phyloP scores from a whole-genome alignment of 1,140 invertebrate genomes.

The Campoletis sonorensis region DNA sequence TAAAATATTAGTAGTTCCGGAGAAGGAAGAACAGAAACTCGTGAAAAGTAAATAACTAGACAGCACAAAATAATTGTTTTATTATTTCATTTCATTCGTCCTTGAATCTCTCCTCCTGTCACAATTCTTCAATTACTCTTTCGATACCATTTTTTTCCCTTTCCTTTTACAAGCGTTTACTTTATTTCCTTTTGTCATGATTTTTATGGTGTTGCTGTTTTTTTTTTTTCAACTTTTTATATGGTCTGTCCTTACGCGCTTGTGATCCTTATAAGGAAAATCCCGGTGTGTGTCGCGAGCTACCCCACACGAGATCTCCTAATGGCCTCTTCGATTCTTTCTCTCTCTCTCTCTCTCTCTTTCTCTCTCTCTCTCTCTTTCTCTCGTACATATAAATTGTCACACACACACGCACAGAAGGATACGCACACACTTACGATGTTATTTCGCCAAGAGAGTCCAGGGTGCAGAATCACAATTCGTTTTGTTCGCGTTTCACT shows the following conservation, averaged over 20 bases:
- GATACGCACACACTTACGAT: too few species aligned
- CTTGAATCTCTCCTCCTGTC: neutral
- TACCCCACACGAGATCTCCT: slow-evolving; percentile 43
- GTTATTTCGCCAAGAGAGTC: neutral
- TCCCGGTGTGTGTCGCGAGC: slow-evolving; percentile 40
- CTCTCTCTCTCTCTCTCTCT: slow-evolving; percentile 6
- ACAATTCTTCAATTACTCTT: slow-evolving; percentile 4
- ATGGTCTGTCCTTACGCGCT: slow-evolving; percentile 1
- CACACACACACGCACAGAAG: neutral
- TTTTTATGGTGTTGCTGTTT: too few species aligned
- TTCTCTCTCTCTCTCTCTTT: neutral
- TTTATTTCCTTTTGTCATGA: slow-evolving; percentile 22
- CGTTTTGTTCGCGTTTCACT: slow-evolving; percentile 56
- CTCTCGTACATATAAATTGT: too few species aligned
- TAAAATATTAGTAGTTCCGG: neutral
- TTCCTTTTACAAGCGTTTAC: neutral
- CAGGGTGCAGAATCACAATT: slow-evolving; percentile 25
- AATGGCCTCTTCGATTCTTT: slow-evolving; percentile 41
- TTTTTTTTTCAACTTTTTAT: slow-evolving; percentile 15
- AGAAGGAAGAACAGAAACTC: neutral
- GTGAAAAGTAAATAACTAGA: neutral
- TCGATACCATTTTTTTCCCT: neutral
- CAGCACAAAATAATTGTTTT: neutral
- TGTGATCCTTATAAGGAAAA: slow-evolving; percentile 39
- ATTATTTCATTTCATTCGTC: slow-evolving; percentile 13